Evolutionary conservation across 2,113 vertebrate species (phyloP).

Genomic region (Hemiscyllium ocellatum): DNA sequence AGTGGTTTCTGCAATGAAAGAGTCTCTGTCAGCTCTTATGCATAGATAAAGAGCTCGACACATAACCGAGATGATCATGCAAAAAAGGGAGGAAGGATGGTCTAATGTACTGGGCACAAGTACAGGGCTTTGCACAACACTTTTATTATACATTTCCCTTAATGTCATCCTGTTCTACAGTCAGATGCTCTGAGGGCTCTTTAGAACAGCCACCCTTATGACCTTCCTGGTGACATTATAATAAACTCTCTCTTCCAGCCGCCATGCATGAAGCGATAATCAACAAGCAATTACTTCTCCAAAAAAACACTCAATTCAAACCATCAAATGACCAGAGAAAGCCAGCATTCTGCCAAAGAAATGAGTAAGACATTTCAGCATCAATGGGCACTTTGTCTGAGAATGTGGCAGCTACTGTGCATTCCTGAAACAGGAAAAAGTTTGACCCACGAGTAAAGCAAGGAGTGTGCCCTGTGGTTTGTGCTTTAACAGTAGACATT

Average conservation of each 20-base stretch:
- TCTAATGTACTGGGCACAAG: conserved; percentile 23
- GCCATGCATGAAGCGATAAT: neutral
- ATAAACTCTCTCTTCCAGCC: neutral
- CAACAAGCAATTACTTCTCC: conserved; percentile 3
- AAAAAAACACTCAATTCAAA: neutral
- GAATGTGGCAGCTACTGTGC: neutral
- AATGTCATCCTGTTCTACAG: neutral
- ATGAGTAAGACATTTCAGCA: neutral
- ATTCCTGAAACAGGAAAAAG: neutral
- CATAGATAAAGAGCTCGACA: neutral
- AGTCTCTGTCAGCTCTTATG: neutral
- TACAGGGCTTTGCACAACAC: conserved; percentile 8
- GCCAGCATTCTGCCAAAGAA: neutral
- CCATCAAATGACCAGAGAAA: neutral
- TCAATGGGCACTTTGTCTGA: neutral
- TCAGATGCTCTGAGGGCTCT: neutral
- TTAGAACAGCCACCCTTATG: neutral
- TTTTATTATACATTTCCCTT: neutral
- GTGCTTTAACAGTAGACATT: neutral
- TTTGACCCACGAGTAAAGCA: neutral
- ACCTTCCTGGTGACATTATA: neutral
- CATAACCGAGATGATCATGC: conserved; percentile 24
- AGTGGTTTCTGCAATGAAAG: conserved; percentile 26
- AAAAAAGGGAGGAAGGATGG: neutral
- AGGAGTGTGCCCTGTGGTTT: neutral